These are phyloP conservation scores for Drosophila quadrilineata DNA, from an alignment of 1,140 invertebrate species.

Conservation along the genomic window DNA sequence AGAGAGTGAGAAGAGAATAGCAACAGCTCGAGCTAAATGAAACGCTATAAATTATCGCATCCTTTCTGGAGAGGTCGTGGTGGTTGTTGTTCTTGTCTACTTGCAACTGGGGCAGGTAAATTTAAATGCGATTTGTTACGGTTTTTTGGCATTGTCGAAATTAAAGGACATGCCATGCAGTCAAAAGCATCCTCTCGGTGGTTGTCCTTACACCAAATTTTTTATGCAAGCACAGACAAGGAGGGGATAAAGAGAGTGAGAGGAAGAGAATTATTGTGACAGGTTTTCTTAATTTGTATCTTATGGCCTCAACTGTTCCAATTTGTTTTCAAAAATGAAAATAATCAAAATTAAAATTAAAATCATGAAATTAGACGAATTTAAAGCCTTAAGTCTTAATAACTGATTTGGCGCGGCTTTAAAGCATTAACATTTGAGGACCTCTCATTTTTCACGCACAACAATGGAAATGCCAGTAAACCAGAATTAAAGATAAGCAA, in stretches of 20 bases:
- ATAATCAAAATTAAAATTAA: too few relatives aligned
- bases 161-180: conserved; percentile 46
- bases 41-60: conserved; percentile 80
- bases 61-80: conserved; percentile 77
- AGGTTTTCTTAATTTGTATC: conserved; percentile 64
- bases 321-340: conserved; percentile 22
- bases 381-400: too few relatives aligned
- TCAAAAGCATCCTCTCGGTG: conserved; percentile 16
- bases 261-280: conserved; percentile 57
- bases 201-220: conserved; percentile 15
- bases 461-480: conserved; percentile 9
- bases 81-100: conserved; percentile 36
- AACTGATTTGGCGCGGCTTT: background rate
- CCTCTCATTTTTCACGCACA: background rate
- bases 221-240: too few relatives aligned
- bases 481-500: conserved; percentile 37
- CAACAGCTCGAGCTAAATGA: conserved; percentile 52
- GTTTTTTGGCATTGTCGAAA: conserved; percentile 72
- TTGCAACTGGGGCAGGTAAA: conserved; percentile 60
- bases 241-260: too few relatives aligned
- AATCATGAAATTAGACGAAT: too few relatives aligned
- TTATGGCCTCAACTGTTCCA: conserved; percentile 26
- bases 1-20: too few relatives aligned
- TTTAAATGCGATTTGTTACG: conserved; percentile 80
- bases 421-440: background rate